Evolutionary conservation across 2,113 vertebrate species (phyloP).

Genomic region (Sula dactylatra): DNA sequence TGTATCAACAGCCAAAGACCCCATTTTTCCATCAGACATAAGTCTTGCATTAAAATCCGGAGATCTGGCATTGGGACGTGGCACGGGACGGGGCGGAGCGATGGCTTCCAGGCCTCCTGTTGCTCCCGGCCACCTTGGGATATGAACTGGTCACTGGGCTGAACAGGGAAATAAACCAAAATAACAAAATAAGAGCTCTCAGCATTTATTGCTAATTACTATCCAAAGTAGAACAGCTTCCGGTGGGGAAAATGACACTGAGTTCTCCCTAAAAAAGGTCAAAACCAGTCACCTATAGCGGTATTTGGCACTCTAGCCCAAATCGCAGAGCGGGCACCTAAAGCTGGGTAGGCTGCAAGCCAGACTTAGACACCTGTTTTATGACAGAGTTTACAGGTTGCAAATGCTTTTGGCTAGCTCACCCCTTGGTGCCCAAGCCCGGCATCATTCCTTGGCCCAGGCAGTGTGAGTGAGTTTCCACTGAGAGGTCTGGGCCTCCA

Average conservation of each 20-base stretch:
- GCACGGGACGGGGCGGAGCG: rapidly evolving
- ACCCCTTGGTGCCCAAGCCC: background rate
- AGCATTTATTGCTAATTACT: background rate
- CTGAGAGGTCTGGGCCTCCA: rapidly evolving
- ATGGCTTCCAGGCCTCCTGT: background rate
- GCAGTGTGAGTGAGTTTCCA: background rate
- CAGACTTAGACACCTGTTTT: background rate
- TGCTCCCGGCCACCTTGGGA: rapidly evolving
- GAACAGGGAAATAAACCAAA: background rate
- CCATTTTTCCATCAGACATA: background rate
- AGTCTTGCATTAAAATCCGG: background rate
- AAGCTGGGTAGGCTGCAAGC: background rate
- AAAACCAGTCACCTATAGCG: background rate
- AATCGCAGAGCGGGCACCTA: rapidly evolving
- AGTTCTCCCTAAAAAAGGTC: background rate
- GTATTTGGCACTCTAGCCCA: background rate
- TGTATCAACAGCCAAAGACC: background rate
- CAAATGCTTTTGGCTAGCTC: background rate
- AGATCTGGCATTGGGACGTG: rapidly evolving
- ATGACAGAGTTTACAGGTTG: background rate
- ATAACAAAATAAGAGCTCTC: background rate
- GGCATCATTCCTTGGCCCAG: background rate
- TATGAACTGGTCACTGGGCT: background rate
- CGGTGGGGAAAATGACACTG: background rate
- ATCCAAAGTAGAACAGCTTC: background rate